A percentile compares a stretch with the other conserved stretches of the same genome.
Conservation (phyloP, 2,113 vertebrate genomes). For the Eonycteris spelaea region DNA sequence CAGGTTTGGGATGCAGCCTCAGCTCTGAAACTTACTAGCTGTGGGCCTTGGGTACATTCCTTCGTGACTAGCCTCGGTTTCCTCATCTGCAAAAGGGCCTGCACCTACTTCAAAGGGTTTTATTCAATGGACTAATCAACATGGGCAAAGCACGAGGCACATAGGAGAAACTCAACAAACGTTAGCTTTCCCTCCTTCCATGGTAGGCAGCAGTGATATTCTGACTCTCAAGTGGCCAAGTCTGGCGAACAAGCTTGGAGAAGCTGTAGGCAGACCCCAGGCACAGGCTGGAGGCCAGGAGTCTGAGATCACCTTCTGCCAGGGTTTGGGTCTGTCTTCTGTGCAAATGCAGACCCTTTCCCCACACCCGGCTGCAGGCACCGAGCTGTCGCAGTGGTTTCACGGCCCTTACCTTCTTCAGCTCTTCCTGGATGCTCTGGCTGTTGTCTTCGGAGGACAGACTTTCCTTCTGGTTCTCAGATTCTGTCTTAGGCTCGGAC, state of each 20-base stretch:
- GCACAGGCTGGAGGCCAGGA: accelerated
- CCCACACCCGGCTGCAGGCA: not conserved
- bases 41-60: too few species aligned
- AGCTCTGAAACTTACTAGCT: not conserved
- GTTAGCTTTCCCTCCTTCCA: not conserved
- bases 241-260: not conserved
- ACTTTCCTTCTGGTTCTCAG: constrained; percentile 79
- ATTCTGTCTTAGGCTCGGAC: constrained; percentile 75
- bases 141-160: not conserved
- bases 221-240: not conserved
- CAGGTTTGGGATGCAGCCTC: not conserved
- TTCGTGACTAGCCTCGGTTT: not conserved
- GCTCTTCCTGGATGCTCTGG: constrained; percentile 81
- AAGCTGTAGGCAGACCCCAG: not conserved
- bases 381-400: accelerated
- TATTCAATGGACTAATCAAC: not conserved
- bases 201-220: not conserved
- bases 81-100: not conserved
- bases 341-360: not conserved
- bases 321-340: not conserved
- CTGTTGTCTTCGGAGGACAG: constrained; percentile 79
- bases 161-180: not conserved
- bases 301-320: not conserved
- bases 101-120: too few species aligned
- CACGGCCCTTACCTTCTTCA: constrained; percentile 81